Evolutionary conservation across 2,113 vertebrate species (phyloP).

Genomic region (Lipotes vexillifer): DNA sequence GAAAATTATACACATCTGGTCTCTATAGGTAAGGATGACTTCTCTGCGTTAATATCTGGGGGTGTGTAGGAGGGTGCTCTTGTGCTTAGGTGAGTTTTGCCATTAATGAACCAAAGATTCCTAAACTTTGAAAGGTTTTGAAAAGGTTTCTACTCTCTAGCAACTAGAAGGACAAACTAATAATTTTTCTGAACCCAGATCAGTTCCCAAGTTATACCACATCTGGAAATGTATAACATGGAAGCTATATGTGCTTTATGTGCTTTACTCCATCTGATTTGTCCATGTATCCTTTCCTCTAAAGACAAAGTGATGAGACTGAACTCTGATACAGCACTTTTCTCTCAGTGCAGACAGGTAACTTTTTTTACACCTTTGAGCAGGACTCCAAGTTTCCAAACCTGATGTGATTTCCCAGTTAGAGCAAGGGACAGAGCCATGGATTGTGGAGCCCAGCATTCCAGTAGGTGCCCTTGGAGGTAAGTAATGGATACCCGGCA

Average conservation of each 20-base stretch:
- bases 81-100: background rate
- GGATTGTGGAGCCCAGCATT: conserved; percentile 20
- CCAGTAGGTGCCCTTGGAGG: background rate
- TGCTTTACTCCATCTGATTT: background rate
- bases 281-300: background rate
- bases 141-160: background rate
- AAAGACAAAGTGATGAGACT: background rate
- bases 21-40: conserved; percentile 62
- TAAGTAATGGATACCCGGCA: background rate
- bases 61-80: background rate
- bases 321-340: background rate
- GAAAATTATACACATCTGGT: conserved; percentile 74
- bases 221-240: background rate
- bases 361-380: background rate
- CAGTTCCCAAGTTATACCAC: background rate
- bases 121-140: background rate
- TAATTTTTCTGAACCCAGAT: background rate
- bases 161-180: background rate
- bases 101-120: background rate
- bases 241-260: background rate
- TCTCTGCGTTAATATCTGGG: background rate
- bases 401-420: conserved; percentile 72
- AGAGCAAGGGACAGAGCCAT: conserved; percentile 68
- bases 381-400: conserved; percentile 71
- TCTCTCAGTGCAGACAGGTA: background rate